Evolutionary conservation across 1,140 invertebrate genomes (phyloP).

Genomic region (Delia radicum): DNA sequence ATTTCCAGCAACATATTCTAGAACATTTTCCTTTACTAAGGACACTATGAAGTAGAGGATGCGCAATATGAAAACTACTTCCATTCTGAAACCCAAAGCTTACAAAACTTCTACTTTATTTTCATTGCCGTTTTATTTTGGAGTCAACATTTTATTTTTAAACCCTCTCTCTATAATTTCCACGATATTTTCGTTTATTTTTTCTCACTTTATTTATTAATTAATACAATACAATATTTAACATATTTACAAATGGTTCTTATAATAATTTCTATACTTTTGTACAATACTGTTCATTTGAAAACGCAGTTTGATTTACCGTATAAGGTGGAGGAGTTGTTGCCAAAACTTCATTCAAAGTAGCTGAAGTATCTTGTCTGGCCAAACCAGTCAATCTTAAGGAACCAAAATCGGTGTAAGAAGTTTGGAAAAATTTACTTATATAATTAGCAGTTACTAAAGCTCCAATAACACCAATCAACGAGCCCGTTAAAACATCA

Average conservation of each 20-base stretch:
- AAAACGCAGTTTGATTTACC: not conserved
- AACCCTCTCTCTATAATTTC: no score
- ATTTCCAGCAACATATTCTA: no score
- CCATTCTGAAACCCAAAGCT: no score
- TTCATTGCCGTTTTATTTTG: no score
- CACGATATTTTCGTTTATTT: no score
- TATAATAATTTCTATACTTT: conserved; percentile 10
- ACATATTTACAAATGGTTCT: not conserved
- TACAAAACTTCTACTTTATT: no score
- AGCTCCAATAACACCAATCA: conserved; percentile 39
- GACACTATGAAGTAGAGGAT: no score
- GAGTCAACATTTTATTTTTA: no score
- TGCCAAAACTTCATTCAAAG: conserved; percentile 44
- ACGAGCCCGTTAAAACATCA: conserved; percentile 41
- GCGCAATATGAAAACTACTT: no score
- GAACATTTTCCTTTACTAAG: no score
- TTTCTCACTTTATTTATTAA: no score
- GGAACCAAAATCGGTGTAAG: not conserved
- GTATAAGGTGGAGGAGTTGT: conserved; percentile 44
- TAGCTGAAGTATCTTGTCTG: conserved; percentile 43
- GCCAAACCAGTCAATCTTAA: conserved; percentile 27
- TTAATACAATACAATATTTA: not conserved
- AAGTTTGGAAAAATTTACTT: conserved; percentile 34
- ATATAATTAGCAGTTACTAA: conserved; percentile 44
- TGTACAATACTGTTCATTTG: conserved; percentile 25